A percentile compares a stretch with the other conserved stretches of the same genome.
phyloP scores from a whole-genome alignment of 2,797 vertebrate genomes.

The Tachyglossus aculeatus region DNA sequence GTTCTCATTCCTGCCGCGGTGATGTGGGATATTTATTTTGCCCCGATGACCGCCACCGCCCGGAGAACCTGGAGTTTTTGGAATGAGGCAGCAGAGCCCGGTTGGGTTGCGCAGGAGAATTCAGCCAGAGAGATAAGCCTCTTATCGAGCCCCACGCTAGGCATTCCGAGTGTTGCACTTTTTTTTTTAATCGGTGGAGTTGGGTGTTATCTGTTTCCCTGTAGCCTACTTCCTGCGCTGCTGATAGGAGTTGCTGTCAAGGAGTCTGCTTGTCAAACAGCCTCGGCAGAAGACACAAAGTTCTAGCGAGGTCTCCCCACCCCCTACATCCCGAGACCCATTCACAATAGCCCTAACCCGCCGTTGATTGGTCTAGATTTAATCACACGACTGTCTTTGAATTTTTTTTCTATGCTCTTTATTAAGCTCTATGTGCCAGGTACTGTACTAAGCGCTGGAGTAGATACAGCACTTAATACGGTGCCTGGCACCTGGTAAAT shows the following conservation, averaged over 20 bases:
- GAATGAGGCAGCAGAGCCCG: slow-evolving; percentile 46
- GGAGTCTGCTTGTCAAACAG: no score
- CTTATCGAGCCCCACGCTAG: slow-evolving; percentile 72
- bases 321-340: no score
- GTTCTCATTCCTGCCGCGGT: slow-evolving; percentile 71
- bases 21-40: slow-evolving; percentile 23
- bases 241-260: slow-evolving; percentile 73
- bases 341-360: no score
- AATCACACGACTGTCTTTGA: no score
- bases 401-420: no score
- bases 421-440: no score
- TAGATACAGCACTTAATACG: no score
- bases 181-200: slow-evolving; percentile 68
- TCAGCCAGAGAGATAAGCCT: slow-evolving; percentile 59
- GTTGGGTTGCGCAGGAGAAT: slow-evolving; percentile 57
- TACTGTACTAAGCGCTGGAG: no score
- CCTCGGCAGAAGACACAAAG: no score
- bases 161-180: slow-evolving; percentile 67
- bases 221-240: slow-evolving; percentile 79
- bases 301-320: no score
- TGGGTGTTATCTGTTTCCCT: slow-evolving; percentile 50
- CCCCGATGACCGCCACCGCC: slow-evolving; percentile 10
- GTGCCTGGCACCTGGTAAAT: no score
- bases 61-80: slow-evolving; percentile 32
- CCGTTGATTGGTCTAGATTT: no score